Percentiles rank a stretch among this genome's conserved stretches.
Conservation (phyloP, 2,888 invertebrate genomes). For the Halictus ligatus region DNA sequence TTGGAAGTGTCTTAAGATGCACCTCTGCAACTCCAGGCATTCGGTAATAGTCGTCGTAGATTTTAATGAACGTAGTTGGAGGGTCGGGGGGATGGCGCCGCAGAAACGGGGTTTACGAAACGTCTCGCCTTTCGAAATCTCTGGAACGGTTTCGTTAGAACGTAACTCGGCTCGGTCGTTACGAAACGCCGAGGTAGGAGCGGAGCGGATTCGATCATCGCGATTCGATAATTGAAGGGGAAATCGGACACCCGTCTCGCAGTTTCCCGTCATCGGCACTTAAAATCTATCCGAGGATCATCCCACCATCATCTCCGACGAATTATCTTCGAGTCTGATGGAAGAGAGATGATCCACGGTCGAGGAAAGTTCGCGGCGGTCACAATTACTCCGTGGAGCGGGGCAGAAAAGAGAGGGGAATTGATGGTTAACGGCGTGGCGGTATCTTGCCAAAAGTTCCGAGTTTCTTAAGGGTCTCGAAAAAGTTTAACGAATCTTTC, state of each 20-base stretch:
- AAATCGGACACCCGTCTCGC: slow-evolving; percentile 6
- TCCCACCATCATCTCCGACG: background rate
- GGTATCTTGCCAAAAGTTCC: slow-evolving; percentile 6
- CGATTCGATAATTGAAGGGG: slow-evolving; percentile 15
- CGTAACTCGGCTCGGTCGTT: background rate
- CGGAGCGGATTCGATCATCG: background rate
- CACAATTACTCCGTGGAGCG: background rate
- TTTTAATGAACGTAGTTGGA: background rate
- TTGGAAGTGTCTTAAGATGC: background rate
- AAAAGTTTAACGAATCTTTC: slow-evolving; percentile 4
- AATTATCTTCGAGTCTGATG: background rate
- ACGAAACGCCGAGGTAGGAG: background rate
- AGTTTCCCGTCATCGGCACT: background rate
- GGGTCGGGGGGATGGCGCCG: background rate
- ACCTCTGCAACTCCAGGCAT: background rate
- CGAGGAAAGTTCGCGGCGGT: background rate
- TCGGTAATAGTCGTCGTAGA: background rate
- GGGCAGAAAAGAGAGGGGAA: background rate
- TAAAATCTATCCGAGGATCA: background rate
- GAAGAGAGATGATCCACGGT: background rate
- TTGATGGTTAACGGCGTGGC: background rate
- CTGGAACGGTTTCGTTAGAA: background rate
- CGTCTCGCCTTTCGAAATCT: background rate
- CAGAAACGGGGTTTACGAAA: background rate
- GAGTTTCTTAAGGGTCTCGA: background rate